Evolutionary conservation across 2,113 vertebrate species (phyloP), one percentile per base, ranked within the genome.

Genomic region (Empidonax traillii): DNA sequence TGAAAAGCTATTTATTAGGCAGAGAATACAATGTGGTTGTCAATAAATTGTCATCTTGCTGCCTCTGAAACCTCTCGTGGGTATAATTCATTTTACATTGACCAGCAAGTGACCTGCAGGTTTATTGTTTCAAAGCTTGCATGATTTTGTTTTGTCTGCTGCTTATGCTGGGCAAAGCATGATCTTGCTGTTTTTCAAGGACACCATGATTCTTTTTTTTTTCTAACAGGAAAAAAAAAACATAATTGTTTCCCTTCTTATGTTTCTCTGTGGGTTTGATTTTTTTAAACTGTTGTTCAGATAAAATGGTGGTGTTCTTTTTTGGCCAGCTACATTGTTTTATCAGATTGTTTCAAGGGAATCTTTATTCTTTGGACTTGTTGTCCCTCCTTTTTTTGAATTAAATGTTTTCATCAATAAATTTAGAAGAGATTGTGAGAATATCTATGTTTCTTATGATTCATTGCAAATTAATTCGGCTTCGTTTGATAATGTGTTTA

Each of bases 21-120:
- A 83, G n/a, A 85, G 56, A 75, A 68, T 72, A 71, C n/a, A 76
- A 73, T 56, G 66, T 0, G 1, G 19, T 65, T 93, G 53, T 94
- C 87, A 87, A 53, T 90, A 86, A 78, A 69, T 84, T 84, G 63
- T 94, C 72, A 47, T 74, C 33, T 83, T 86, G 39, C 68, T 94
- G 62, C 39, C 24, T 93, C 62, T 43, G 76, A 79, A 89, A 55
- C 41, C 56, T 89, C 89, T 90, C 85, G n/a, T 79, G 87, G 51
- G 62, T 82, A 46, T 55, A 61, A 41, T 91, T 91, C 85, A 24
- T 61, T 69, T 77, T 47, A 43, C 67, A 28, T 75, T 85, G 51
- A 58, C 81, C 94, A 89, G 81, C 43, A 63, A 91, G 27, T 66
- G 80, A 82, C 91, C 74, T 79, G 62, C 46, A 43, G 53, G 6